phyloP scores from a whole-genome alignment of 2,888 invertebrate species.

The Lepidonotus clava region DNA sequence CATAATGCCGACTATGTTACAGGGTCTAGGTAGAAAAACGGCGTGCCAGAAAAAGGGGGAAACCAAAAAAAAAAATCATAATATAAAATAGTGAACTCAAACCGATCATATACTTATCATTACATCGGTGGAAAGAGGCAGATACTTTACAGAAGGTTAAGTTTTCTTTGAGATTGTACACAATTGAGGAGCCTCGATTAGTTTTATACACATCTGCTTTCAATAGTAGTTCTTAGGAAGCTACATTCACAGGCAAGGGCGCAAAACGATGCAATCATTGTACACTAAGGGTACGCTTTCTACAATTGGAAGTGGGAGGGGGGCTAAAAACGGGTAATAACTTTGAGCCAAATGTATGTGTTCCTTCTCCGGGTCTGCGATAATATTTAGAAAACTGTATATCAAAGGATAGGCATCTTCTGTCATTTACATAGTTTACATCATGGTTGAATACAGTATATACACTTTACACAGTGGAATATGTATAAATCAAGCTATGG shows the following conservation, averaged over 20 bases:
- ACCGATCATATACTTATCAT: not conserved
- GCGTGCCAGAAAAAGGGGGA: constrained; percentile 36
- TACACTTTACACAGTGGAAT: constrained; percentile 47
- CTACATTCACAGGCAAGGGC: constrained; percentile 29
- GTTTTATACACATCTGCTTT: not conserved
- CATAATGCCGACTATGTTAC: constrained; percentile 51
- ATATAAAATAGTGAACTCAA: constrained; percentile 1
- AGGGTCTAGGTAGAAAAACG: constrained; percentile 27
- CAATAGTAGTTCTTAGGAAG: not conserved
- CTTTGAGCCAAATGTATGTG: constrained; percentile 32
- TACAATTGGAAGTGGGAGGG: constrained; percentile 1
- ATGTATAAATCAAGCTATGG: constrained; percentile 54
- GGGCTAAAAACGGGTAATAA: constrained; percentile 26
- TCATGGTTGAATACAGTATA: constrained; percentile 55
- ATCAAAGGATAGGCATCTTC: constrained; percentile 54
- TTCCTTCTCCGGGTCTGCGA: constrained; percentile 3
- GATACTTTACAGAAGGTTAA: constrained; percentile 16
- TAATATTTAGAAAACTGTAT: constrained; percentile 45
- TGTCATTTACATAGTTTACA: constrained; percentile 56
- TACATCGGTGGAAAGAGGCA: constrained; percentile 41
- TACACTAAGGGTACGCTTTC: not conserved
- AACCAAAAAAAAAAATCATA: constrained; percentile 16
- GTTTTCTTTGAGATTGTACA: not conserved
- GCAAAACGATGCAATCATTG: constrained; percentile 33
- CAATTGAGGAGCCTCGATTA: constrained; percentile 2